A percentile compares a stretch with the other conserved stretches of the same genome.
Evolutionary conservation across 2,888 invertebrate species (phyloP).

Genomic region (Oxystoma pomonae): DNA sequence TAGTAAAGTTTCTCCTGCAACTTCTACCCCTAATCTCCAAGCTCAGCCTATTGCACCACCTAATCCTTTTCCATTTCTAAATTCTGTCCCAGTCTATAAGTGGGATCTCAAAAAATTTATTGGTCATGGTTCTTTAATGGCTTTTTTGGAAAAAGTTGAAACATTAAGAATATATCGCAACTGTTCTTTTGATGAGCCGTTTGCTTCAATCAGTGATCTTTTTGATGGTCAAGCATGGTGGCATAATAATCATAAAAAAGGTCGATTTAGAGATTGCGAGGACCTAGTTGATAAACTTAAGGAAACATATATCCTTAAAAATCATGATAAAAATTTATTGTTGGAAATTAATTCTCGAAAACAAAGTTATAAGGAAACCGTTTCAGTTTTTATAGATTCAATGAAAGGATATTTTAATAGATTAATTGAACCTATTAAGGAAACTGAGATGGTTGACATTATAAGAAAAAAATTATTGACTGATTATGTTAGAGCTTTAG

Average conservation of each 20-base stretch:
- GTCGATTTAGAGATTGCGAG: slow-evolving; percentile 3
- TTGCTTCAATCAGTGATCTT: slow-evolving; percentile 3
- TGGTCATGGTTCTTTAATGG: background rate
- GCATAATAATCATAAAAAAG: slow-evolving; percentile 2
- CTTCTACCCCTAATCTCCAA: too few species aligned
- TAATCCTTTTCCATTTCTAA: too few species aligned
- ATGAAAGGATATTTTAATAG: slow-evolving; percentile 4
- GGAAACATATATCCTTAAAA: background rate
- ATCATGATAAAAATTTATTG: background rate
- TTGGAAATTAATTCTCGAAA: slow-evolving; percentile 1
- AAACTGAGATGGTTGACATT: background rate
- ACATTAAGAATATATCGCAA: background rate
- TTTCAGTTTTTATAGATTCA: slow-evolving; percentile 1
- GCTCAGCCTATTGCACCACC: too few species aligned
- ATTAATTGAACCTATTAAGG: background rate
- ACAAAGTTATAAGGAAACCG: background rate
- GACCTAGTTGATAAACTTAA: background rate
- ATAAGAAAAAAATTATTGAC: slow-evolving; percentile 7
- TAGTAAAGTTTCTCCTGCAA: too few species aligned
- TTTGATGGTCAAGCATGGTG: slow-evolving; percentile 7
- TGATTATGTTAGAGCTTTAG: background rate
- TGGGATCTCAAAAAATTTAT: too few species aligned
- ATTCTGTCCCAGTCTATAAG: too few species aligned
- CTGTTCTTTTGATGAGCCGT: slow-evolving; percentile 3
- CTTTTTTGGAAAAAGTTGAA: slow-evolving; percentile 12